Evolutionary conservation across 1,140 invertebrate species (phyloP).

Genomic region (Saccostrea echinata): DNA sequence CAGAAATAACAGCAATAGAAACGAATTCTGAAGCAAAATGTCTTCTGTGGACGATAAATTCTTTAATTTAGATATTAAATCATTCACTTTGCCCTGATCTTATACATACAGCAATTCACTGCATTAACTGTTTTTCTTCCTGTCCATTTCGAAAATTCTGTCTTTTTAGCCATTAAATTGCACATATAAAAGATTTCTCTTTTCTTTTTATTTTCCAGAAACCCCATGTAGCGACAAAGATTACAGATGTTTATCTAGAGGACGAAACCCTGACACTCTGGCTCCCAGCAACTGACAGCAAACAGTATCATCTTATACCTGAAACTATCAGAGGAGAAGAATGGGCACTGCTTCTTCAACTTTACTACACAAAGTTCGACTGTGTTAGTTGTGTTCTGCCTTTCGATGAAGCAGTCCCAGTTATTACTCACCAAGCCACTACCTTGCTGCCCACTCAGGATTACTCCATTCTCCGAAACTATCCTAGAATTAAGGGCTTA

Average conservation of each 20-base stretch:
- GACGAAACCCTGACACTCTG: constrained; percentile 65
- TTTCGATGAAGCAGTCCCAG: constrained; percentile 65
- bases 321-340: constrained; percentile 55
- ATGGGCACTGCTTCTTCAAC: constrained; percentile 54
- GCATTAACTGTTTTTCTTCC: no score
- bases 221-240: constrained; percentile 47
- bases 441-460: constrained; percentile 64
- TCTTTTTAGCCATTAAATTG: no score
- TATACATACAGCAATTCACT: no score
- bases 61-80: no score
- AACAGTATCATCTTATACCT: constrained; percentile 64
- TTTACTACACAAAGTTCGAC: constrained; percentile 67
- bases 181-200: no score
- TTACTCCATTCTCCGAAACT: constrained; percentile 63
- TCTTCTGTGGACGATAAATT: no score
- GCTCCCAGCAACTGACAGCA: constrained; percentile 55
- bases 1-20: no score
- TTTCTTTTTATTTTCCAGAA: constrained; percentile 10
- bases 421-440: constrained; percentile 63
- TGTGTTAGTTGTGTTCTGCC: constrained; percentile 64
- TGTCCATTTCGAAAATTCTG: no score
- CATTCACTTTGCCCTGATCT: no score
- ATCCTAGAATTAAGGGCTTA: constrained; percentile 63
- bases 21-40: no score
- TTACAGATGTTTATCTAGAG: constrained; percentile 59